phyloP scores from a whole-genome alignment of 2,113 vertebrate genomes.

The Petromus typicus region DNA sequence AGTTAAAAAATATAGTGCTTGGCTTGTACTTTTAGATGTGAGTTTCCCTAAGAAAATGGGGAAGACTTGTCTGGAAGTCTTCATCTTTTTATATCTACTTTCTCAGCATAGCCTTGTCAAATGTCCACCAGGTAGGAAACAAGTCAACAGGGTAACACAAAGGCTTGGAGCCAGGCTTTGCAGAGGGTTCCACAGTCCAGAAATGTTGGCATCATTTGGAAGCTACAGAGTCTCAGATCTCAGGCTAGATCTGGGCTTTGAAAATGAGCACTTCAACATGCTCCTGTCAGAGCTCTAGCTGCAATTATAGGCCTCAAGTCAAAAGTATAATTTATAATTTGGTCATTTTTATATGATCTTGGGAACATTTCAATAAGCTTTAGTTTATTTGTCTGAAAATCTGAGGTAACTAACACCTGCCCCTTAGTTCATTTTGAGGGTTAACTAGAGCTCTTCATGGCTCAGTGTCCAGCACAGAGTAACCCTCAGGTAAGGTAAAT shows the following conservation, averaged over 20 bases:
- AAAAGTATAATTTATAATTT: neutral
- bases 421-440: neutral
- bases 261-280: neutral
- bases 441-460: neutral
- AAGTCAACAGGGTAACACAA: fast-evolving
- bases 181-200: fast-evolving
- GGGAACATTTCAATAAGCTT: neutral
- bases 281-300: neutral
- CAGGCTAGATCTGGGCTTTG: neutral
- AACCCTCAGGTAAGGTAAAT: neutral
- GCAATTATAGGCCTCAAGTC: neutral
- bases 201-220: fast-evolving
- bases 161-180: neutral
- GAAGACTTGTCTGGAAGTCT: neutral
- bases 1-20: neutral
- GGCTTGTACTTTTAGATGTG: neutral
- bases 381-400: neutral
- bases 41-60: neutral
- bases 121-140: fast-evolving
- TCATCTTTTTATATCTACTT: neutral
- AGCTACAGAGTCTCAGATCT: neutral
- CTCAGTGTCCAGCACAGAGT: neutral
- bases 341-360: neutral
- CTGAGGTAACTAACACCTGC: neutral
- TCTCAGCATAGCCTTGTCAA: neutral